Conservation (phyloP, 2,888 invertebrate genomes). For the Drosophila putrida region DNA sequence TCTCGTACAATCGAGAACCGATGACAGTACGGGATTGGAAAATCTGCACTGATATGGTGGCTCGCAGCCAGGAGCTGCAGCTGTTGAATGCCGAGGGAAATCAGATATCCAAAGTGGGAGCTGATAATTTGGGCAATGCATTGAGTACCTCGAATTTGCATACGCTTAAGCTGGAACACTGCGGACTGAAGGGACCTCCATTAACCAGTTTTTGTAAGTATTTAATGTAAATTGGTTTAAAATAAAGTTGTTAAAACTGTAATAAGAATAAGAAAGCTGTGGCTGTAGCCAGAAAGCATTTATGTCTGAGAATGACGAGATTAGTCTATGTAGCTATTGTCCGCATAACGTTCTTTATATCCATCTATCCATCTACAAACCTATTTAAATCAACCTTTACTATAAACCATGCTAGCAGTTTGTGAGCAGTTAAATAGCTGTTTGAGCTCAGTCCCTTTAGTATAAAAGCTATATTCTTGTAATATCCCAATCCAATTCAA, state of each 20-base stretch:
- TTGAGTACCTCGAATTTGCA: constrained; percentile 90
- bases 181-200: constrained; percentile 90
- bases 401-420: too few relatives aligned
- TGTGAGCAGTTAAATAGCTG: too few relatives aligned
- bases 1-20: constrained; percentile 90
- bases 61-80: constrained; percentile 84
- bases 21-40: constrained; percentile 94
- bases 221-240: background rate
- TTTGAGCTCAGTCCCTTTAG: too few relatives aligned
- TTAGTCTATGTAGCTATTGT: background rate
- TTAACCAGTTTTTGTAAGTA: constrained; percentile 90
- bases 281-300: too few relatives aligned
- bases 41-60: constrained; percentile 87
- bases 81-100: constrained; percentile 84
- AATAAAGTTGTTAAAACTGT: too few relatives aligned
- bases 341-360: background rate
- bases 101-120: constrained; percentile 83
- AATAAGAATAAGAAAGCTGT: too few relatives aligned
- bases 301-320: too few relatives aligned
- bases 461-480: too few relatives aligned
- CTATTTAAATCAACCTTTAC: background rate
- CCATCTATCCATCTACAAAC: too few relatives aligned
- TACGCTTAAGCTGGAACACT: constrained; percentile 92
- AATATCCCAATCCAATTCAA: too few relatives aligned
- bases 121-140: constrained; percentile 91